These are phyloP conservation scores for Morone chrysops DNA, from an alignment of 2,113 vertebrate genomes.

Conservation along the genomic window DNA sequence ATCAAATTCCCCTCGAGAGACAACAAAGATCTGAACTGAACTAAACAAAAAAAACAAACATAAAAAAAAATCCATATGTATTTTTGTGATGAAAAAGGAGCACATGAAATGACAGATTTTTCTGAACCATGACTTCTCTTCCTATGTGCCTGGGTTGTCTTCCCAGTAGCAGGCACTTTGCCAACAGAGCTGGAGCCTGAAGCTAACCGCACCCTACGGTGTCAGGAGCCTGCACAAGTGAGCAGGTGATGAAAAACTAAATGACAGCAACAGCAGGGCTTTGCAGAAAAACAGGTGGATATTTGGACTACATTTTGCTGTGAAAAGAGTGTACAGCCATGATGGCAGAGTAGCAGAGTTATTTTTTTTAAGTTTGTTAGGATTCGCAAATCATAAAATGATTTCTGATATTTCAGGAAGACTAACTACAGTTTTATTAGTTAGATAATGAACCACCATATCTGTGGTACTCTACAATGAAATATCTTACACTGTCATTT, in stretches of 20 bases:
- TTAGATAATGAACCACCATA: neutral
- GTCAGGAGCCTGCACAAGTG: neutral
- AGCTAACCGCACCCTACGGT: no score
- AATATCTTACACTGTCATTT: neutral
- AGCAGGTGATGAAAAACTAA: neutral
- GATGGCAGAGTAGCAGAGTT: neutral
- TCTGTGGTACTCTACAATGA: no score
- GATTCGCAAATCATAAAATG: neutral
- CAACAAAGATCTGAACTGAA: neutral
- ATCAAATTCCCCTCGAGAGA: no score
- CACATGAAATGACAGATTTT: neutral
- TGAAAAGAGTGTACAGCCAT: neutral
- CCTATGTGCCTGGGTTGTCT: neutral
- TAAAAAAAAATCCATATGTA: neutral
- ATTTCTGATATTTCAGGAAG: neutral
- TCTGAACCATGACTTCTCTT: neutral
- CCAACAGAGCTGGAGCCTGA: neutral
- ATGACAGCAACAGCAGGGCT: neutral
- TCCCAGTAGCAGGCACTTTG: neutral
- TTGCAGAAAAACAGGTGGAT: neutral
- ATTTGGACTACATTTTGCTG: neutral
- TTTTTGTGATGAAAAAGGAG: neutral
- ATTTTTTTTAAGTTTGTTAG: neutral
- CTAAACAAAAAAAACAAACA: no score
- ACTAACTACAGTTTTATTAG: neutral